Percentiles rank a stretch among this genome's conserved stretches.
Evolutionary conservation across 2,888 invertebrate genomes (phyloP).

Genomic region (Eugnorisma glareosa): DNA sequence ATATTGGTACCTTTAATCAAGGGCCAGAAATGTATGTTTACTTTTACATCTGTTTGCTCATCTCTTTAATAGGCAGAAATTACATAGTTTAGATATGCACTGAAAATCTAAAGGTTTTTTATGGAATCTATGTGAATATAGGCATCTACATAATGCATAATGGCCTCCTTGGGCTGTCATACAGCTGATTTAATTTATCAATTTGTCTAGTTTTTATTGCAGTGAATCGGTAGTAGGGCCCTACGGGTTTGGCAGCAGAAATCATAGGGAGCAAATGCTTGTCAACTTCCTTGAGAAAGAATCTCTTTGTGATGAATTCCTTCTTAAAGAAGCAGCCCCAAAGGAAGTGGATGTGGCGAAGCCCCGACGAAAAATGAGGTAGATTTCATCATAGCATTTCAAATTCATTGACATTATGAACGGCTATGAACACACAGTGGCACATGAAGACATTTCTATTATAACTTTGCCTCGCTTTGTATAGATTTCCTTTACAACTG

Average conservation of each 20-base stretch:
- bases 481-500: too few relatives aligned
- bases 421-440: too few relatives aligned
- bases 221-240: not conserved
- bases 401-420: not conserved
- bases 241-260: not conserved
- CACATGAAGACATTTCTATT: too few relatives aligned
- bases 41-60: not conserved
- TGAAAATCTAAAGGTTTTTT: not conserved
- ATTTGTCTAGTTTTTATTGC: not conserved
- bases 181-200: not conserved
- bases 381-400: not conserved
- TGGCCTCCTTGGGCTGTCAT: not conserved
- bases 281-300: not conserved
- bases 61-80: not conserved
- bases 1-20: not conserved
- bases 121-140: not conserved
- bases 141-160: not conserved
- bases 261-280: not conserved
- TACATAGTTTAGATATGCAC: not conserved
- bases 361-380: not conserved
- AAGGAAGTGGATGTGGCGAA: not conserved
- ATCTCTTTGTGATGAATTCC: not conserved
- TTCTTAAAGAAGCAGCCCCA: not conserved
- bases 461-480: too few relatives aligned
- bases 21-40: not conserved